phyloP scores from a whole-genome alignment of 2,888 invertebrate genomes.

The Drosophila maculinotata region DNA sequence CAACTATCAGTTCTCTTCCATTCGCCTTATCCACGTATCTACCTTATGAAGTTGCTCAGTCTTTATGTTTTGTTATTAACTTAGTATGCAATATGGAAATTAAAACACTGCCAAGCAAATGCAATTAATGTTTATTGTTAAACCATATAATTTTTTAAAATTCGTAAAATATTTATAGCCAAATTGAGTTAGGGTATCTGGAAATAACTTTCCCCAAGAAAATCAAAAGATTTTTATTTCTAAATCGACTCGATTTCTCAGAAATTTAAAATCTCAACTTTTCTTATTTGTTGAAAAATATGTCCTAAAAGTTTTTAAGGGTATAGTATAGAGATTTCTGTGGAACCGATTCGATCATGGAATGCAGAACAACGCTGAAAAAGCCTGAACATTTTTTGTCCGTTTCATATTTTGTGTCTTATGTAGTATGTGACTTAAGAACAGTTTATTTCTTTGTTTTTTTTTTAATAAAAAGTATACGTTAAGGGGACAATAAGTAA shows the following conservation, averaged over 20 bases:
- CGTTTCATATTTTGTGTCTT: slow-evolving; percentile 15
- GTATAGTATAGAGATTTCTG: background rate
- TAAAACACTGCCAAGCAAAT: slow-evolving; percentile 43
- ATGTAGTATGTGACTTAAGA: slow-evolving; percentile 12
- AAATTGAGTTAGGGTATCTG: background rate
- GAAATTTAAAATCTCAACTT: too few species aligned
- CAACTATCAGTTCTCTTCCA: slow-evolving; percentile 12
- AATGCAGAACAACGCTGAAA: background rate
- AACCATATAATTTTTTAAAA: background rate
- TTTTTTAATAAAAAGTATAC: slow-evolving; percentile 56
- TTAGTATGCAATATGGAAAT: background rate
- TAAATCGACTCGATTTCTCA: background rate
- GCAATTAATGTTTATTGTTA: slow-evolving; percentile 10
- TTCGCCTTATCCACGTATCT: slow-evolving; percentile 13
- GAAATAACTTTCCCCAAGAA: background rate
- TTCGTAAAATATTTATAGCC: background rate
- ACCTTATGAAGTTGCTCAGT: slow-evolving; percentile 1
- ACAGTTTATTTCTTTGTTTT: slow-evolving; percentile 20
- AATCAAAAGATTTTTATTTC: too few species aligned
- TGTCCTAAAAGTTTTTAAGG: background rate
- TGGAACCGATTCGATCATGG: background rate
- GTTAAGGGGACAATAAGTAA: slow-evolving; percentile 80
- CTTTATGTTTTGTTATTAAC: slow-evolving; percentile 9
- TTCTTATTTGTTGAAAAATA: too few species aligned
- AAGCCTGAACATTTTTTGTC: slow-evolving; percentile 1